Evolutionary conservation across 2,113 vertebrate species (phyloP), one percentile per base, ranked within the genome.

Genomic region (Panthera uncia): DNA sequence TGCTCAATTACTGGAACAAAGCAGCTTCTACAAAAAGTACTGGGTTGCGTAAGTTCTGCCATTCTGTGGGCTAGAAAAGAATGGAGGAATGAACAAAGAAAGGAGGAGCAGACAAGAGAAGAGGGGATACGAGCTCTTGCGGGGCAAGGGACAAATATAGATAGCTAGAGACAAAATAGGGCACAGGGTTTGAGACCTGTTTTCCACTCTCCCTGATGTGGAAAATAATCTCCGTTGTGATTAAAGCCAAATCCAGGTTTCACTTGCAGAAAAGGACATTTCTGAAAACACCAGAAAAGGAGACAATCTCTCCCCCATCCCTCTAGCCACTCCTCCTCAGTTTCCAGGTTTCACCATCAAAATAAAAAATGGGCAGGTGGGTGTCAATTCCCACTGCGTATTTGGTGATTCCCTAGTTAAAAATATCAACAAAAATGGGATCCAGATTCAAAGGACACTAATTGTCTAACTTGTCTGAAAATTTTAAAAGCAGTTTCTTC

Each of bases 381-480:
- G 27, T 18, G 16, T 68, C 55, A 63, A 33, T 55, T 71, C 13
- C 16, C 6, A 48, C 25, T 7, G 21, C 36, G 3, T n/a, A 16
- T 81, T 80, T 61, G 31, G 55, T 21, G 81, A 93, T 66, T 78
- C 7, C 66, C 92, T 88, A 15, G 4, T 65, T 86, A 38, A 81
- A 95, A 85, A 38, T 48, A 82, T 36, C 31, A 86, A 86, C 33
- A 65, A 36, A 71, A 50, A 41, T 48, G 29, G n/a, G 19, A 68
- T 93, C 65, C 25, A 68, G 50, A 89, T 83, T 89, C 83, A 91
- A 89, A 41, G 23, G 41, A 90, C 29, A 45, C 19, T 48, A 23
- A 89, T 97, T 86, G 14, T n/a, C 63, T 69, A 57, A 87, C 3
- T n/a, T 89, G 61, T 91, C 69, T 91, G 89, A 93, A 79, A 89